A percentile compares a stretch with the other conserved stretches of the same genome.
Evolutionary conservation across 2,888 invertebrate genomes (phyloP).

Genomic region (Resseliella maxima): DNA sequence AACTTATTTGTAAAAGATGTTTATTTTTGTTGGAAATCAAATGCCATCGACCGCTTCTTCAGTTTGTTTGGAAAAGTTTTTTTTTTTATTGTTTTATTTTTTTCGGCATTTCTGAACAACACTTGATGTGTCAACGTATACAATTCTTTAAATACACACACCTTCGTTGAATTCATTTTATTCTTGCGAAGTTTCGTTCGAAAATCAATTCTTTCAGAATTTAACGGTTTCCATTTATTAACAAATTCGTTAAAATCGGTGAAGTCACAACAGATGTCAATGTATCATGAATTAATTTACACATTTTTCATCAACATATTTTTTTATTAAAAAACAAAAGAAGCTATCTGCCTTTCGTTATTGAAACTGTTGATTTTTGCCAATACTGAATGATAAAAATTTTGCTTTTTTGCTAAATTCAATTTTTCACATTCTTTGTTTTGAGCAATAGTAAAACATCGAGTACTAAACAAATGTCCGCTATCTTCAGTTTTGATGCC

Average conservation of each 20-base stretch:
- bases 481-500: not conserved
- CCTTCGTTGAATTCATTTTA: too few relatives aligned
- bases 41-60: slow-evolving; percentile 12
- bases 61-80: not conserved
- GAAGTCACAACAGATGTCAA: not conserved
- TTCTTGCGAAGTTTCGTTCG: not conserved
- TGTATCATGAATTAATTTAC: not conserved
- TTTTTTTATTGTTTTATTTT: not conserved
- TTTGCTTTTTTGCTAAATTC: not conserved
- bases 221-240: slow-evolving; percentile 20
- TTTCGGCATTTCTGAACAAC: slow-evolving; percentile 1
- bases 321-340: not conserved
- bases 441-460: not conserved
- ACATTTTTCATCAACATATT: not conserved
- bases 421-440: not conserved
- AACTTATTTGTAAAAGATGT: not conserved
- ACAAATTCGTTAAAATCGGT: not conserved
- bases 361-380: not conserved
- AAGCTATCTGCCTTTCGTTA: not conserved
- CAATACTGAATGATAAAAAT: not conserved
- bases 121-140: not conserved
- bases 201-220: not conserved
- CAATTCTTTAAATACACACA: not conserved
- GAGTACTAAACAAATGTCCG: not conserved
- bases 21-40: not conserved